phyloP scores from a whole-genome alignment of 2,797 vertebrate species.

The Carapus acus region DNA sequence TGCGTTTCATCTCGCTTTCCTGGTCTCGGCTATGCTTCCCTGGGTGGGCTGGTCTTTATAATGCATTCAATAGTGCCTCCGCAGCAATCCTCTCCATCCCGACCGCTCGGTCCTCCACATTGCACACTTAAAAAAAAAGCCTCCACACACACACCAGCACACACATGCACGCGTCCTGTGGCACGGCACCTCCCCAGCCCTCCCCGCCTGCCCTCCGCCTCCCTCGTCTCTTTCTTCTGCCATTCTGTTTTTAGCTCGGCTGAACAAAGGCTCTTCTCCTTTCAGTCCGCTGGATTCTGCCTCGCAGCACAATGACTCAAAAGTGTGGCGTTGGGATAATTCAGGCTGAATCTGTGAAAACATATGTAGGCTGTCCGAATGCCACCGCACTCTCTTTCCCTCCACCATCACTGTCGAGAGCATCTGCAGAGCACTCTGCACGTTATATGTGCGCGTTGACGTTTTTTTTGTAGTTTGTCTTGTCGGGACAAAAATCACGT shows the following conservation, averaged over 20 bases:
- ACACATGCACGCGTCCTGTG: constrained; percentile 43
- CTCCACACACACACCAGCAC: constrained; percentile 48
- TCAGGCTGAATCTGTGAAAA: constrained; percentile 29
- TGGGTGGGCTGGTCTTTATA: constrained; percentile 59
- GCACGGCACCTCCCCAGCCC: constrained; percentile 44
- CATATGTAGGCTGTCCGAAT: constrained; percentile 29
- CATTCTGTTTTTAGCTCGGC: constrained; percentile 53
- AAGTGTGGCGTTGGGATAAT: constrained; percentile 30
- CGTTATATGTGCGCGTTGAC: no score
- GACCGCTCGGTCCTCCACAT: constrained; percentile 49
- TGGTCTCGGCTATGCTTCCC: constrained; percentile 48
- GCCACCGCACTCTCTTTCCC: constrained; percentile 36
- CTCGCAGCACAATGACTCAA: constrained; percentile 36
- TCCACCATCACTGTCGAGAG: constrained; percentile 5
- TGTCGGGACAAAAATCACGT: constrained; percentile 23
- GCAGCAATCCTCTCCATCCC: constrained; percentile 43
- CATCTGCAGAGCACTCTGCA: not conserved
- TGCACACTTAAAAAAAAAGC: constrained; percentile 39
- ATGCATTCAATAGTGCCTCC: constrained; percentile 58
- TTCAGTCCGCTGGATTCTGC: constrained; percentile 45
- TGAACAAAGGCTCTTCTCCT: constrained; percentile 53
- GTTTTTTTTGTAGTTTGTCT: constrained; percentile 16
- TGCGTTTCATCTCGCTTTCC: constrained; percentile 45
- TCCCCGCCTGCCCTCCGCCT: constrained; percentile 40
- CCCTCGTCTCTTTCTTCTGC: constrained; percentile 47